These are phyloP conservation scores for Nomada ruficornis DNA, from an alignment of 2,888 invertebrate species.

Conservation along the genomic window DNA sequence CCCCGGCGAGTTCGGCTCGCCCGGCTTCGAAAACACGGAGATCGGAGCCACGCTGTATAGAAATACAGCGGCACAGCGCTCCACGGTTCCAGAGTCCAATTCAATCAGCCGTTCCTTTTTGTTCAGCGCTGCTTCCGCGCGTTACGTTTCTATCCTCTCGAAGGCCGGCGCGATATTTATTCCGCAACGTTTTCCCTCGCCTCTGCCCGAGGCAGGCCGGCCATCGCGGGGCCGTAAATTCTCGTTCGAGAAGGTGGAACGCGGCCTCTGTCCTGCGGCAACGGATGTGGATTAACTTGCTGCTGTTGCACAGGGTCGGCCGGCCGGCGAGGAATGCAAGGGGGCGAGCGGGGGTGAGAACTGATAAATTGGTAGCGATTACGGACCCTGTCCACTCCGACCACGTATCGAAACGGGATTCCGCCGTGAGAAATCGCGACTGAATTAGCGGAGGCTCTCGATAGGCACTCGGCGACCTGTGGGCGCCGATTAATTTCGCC, in stretches of 20 bases:
- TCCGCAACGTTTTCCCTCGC: no score
- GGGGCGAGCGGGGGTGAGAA: conserved; percentile 22
- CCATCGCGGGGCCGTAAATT: not conserved
- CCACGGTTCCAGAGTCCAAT: no score
- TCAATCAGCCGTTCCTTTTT: no score
- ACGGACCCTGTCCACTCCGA: conserved; percentile 70
- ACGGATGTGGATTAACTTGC: conserved; percentile 72
- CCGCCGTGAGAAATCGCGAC: conserved; percentile 41
- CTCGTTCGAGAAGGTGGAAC: conserved; percentile 17
- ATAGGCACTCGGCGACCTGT: not conserved
- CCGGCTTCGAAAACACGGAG: no score
- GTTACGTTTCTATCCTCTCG: no score
- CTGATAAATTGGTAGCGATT: conserved; percentile 78
- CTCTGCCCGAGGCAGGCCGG: no score
- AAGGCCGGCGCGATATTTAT: no score
- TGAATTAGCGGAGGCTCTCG: conserved; percentile 12
- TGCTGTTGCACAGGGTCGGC: conserved; percentile 59
- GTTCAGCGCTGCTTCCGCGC: no score
- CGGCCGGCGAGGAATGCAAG: conserved; percentile 32
- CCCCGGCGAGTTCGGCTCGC: no score
- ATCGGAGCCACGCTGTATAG: no score
- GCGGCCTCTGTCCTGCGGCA: conserved; percentile 49
- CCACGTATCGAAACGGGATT: conserved; percentile 72
- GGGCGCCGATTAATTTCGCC: not conserved
- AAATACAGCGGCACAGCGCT: no score